Base-by-base conservation (phyloP, 2,113 vertebrate species). In the Colinus virginianus region DNA sequence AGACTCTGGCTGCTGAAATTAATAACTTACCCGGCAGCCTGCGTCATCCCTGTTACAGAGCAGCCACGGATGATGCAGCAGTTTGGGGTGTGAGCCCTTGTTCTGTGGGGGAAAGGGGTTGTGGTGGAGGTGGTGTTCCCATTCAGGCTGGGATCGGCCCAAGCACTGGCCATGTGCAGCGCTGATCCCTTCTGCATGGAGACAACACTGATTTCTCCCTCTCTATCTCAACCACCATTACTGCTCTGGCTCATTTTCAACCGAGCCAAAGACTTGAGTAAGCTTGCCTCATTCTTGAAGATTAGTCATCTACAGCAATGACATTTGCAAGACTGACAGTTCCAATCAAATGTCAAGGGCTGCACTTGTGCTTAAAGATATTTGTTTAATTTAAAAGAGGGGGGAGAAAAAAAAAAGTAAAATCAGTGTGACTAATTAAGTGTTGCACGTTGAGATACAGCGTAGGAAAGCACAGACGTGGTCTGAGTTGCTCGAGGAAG, bases 291-390 rank as follows among this genome's bases (percentile, higher is more conserved):
- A 55, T 86, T 95, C 89, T 94, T 74, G 71, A 78, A 92, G 84
- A 92, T 96, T 82, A 94, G 78, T 95, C 95, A 89, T 87, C 90
- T 78, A 20, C 6, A 80, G 51, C 89, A 61, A 75, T 91, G 90
- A 67, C 87, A 90, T 95, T 95, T 92, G 93, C 69, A n/a, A 89
- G 68, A 81, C 71, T 96, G 93, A 92, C 90, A 78, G 92, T 23
- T 95, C 77, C 88, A 86, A 71, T 87, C 90, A 88, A 71, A 92
- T 81, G 74, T 75, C 74, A 72, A 87, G 92, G 67, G 63, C 89
- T 77, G 90, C 59, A 77, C 94, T 78, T 71, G 32, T 68, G 70
- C 84, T 81, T 40, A 56, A 70, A 80, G 72, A 58, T 76, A 55
- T n/a, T 48, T 49, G n/a, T 78, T 88, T 87, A 74, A 92, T 84